These are phyloP conservation scores for Pheucticus melanocephalus DNA, from an alignment of 2,113 vertebrate genomes.

Conservation along the genomic window DNA sequence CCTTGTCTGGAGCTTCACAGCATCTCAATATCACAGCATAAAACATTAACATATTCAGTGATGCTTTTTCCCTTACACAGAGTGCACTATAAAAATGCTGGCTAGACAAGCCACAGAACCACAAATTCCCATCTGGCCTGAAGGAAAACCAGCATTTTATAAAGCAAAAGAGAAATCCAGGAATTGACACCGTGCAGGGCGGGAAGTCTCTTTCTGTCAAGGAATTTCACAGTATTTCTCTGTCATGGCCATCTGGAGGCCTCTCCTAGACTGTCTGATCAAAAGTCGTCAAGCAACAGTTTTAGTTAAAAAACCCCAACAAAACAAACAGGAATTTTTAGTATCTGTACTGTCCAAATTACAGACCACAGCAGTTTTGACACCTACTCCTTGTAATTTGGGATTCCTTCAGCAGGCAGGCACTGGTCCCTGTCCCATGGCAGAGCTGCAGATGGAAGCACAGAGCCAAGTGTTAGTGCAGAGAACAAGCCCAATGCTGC, in stretches of 20 bases:
- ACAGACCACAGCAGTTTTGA: not conserved
- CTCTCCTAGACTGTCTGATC: not conserved
- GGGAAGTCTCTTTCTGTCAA: not conserved
- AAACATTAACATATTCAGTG: not conserved
- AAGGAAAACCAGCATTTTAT: not conserved
- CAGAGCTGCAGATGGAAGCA: conserved; percentile 44
- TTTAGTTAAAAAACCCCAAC: not conserved
- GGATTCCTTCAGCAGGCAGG: conserved; percentile 39
- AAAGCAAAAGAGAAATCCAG: not conserved
- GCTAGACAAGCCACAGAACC: not conserved
- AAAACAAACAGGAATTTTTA: not conserved
- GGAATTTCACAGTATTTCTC: not conserved
- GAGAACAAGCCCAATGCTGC: not conserved
- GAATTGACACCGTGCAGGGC: not conserved
- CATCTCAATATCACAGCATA: not conserved
- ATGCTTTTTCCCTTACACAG: not conserved
- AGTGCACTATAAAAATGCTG: not conserved
- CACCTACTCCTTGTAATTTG: conserved; percentile 61
- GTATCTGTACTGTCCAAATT: not conserved
- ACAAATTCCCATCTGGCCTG: not conserved
- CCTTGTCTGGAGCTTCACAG: not conserved
- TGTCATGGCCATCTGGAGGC: not conserved
- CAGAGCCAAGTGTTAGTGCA: not conserved
- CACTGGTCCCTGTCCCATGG: conserved; percentile 49
- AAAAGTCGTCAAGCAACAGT: not conserved